Evolutionary conservation across 2,888 invertebrate species (phyloP).

Genomic region (Conops quadrifasciatus): DNA sequence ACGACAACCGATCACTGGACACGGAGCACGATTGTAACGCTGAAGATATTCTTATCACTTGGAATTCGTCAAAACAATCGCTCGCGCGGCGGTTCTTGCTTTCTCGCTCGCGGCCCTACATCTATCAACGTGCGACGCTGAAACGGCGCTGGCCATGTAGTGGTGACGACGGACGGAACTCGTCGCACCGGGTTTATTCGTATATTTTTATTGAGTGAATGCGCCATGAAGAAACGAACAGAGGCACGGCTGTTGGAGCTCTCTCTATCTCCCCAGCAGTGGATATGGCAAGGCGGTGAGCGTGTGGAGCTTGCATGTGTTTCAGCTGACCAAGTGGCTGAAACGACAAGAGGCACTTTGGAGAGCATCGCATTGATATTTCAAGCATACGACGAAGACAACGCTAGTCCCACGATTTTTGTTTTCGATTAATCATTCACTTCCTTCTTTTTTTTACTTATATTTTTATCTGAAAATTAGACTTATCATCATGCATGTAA

Average conservation of each 20-base stretch:
- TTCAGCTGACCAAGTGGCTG: neutral
- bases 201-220: slow-evolving; percentile 17
- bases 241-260: slow-evolving; percentile 14
- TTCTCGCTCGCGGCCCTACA: slow-evolving; percentile 12
- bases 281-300: neutral
- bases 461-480: no score
- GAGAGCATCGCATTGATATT: neutral
- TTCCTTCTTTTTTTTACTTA: no score
- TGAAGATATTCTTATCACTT: slow-evolving; percentile 35
- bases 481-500: no score
- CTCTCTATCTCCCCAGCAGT: neutral
- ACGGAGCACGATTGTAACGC: slow-evolving; percentile 9
- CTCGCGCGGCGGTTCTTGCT: neutral
- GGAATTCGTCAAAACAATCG: slow-evolving; percentile 34
- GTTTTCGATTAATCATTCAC: neutral
- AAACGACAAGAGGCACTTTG: slow-evolving; percentile 10
- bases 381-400: neutral
- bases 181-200: neutral
- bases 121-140: neutral
- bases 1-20: slow-evolving; percentile 30
- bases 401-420: neutral
- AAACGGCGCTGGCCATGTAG: neutral
- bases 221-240: neutral
- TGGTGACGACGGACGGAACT: neutral
- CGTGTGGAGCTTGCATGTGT: neutral